A percentile compares a stretch with the other conserved stretches of the same genome.
Conservation (phyloP, 1,140 invertebrate genomes). For the Glomeris maerens region DNA sequence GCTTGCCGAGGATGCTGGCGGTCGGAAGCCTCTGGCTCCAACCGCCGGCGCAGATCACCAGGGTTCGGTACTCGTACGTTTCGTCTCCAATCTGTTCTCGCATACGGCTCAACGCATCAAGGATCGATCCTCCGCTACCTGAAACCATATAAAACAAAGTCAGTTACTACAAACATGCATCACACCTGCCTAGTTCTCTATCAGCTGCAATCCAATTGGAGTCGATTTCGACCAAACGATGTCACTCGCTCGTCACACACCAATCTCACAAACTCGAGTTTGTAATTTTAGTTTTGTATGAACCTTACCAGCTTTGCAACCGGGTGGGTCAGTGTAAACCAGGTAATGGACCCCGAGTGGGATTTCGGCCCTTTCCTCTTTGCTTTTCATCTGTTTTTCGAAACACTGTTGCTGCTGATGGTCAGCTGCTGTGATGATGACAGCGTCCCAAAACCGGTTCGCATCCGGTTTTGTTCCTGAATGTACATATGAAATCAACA, state of each 20-base stretch:
- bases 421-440: slow-evolving; percentile 32
- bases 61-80: slow-evolving; percentile 24
- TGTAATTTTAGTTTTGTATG: slow-evolving; percentile 1
- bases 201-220: too few relatives aligned
- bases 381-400: slow-evolving; percentile 27
- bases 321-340: slow-evolving; percentile 30
- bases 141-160: too few relatives aligned
- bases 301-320: slow-evolving; percentile 27
- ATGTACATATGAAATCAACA: too few relatives aligned
- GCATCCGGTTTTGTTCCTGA: too few relatives aligned
- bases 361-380: slow-evolving; percentile 23
- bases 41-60: slow-evolving; percentile 37
- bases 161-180: too few relatives aligned
- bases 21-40: slow-evolving; percentile 36
- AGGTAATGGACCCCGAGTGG: slow-evolving; percentile 23
- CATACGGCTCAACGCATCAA: slow-evolving; percentile 26
- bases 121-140: slow-evolving; percentile 36
- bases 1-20: slow-evolving; percentile 32
- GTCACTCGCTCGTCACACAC: too few relatives aligned
- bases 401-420: slow-evolving; percentile 28
- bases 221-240: too few relatives aligned
- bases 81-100: slow-evolving; percentile 22
- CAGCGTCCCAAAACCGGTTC: slow-evolving; percentile 32
- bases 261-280: background rate
- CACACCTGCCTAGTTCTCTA: too few relatives aligned